These are phyloP conservation scores for Paratrypauchen microcephalus DNA, from an alignment of 2,797 vertebrate genomes.

Conservation along the genomic window DNA sequence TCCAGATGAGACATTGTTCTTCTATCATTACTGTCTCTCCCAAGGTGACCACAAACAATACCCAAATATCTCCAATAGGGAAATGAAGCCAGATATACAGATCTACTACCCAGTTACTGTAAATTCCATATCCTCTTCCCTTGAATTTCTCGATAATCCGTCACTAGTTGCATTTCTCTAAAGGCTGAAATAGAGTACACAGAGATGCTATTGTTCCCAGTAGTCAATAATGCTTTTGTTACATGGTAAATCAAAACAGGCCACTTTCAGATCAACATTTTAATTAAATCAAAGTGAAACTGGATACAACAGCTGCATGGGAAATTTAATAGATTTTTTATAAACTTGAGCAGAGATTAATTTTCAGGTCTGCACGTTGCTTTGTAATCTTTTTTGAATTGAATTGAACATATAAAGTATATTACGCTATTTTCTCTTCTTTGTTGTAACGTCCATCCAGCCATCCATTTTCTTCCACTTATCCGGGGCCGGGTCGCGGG, in stretches of 20 bases:
- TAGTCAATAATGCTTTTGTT: conserved; percentile 6
- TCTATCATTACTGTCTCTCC: not conserved
- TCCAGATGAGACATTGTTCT: not conserved
- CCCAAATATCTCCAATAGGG: conserved; percentile 7
- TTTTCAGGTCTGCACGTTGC: not conserved
- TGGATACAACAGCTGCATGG: not conserved
- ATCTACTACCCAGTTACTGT: conserved; percentile 41
- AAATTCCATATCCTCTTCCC: conserved; percentile 58
- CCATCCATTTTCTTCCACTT: no score
- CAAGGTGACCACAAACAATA: conserved; percentile 5
- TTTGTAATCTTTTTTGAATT: not conserved
- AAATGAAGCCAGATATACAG: conserved; percentile 3
- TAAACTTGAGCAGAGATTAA: not conserved
- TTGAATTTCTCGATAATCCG: conserved; percentile 43
- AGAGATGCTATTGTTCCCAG: not conserved
- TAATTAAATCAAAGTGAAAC: conserved; percentile 29
- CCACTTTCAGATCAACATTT: conserved; percentile 47
- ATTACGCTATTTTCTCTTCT: no score
- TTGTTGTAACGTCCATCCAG: no score
- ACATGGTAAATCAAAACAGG: not conserved
- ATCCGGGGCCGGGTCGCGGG: no score
- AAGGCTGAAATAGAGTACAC: not conserved
- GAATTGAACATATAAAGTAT: not conserved
- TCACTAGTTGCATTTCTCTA: conserved; percentile 55
- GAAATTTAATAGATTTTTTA: not conserved